Evolutionary conservation across 2,797 vertebrate species (phyloP), one percentile per base, ranked within the genome.

Genomic region (Pteropus rufus): DNA sequence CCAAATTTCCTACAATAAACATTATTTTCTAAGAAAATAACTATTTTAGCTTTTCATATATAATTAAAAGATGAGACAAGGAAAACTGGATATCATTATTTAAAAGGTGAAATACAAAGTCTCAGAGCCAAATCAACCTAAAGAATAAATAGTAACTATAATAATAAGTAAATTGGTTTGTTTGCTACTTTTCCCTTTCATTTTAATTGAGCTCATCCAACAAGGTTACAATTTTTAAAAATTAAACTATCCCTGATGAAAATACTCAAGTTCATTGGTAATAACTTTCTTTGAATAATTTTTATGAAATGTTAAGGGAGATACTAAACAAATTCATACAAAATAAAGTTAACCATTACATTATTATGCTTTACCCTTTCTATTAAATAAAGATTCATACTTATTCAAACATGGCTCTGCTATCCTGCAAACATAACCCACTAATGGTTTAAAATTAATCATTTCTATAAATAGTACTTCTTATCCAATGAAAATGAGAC

Each of bases 341-440:
- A 94, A 89, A 65, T 86, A 86, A 94, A 92, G 76, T 60, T 76
- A 88, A 58, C 16, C 12, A 91, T 88, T 34, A 83, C 88, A 95
- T 60, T 56, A 77, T 80, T 77, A 86, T 36, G 4, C 14, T 89
- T 94, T 90, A 56, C 44, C 21, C 8, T 92, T 80, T 58, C 44
- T 58, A 58, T 0, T 82, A 29, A 94, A 90, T 64, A 94, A 82
- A 81, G 75, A 76, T 44, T 83, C 19, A 69, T 44, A 67, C 7
- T 70, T 84, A 60, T 67, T 88, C 46, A 52, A 77, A 80, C 49
- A 15, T n/a, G 18, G 62, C 41, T 67, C 62, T 93, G 14, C 58
- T 54, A 86, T 0, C 65, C 34, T 65, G 44, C 36, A 90, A 92
- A 79, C 39, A 29, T 54, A 81, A 31, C 15, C 21, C 23, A 83